Evolutionary conservation across 2,113 vertebrate genomes (phyloP).

Genomic region (Melanerpes formicivorus): DNA sequence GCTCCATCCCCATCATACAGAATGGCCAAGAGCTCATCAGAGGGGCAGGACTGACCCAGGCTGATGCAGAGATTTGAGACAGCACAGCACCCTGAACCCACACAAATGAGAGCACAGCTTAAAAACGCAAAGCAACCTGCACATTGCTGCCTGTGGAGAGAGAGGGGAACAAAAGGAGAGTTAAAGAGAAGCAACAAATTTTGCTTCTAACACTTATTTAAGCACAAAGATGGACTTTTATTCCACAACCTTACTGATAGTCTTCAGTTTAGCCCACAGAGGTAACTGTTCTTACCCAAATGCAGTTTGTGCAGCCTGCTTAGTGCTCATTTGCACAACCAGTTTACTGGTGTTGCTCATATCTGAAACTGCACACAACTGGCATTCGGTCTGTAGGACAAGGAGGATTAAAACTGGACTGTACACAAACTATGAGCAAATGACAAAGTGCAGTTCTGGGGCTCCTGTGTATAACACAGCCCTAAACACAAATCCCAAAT

Average conservation of each 20-base stretch:
- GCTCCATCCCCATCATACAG: fast-evolving
- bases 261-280: not conserved
- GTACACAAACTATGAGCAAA: not conserved
- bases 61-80: fast-evolving
- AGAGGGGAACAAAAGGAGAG: not conserved
- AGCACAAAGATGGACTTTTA: not conserved
- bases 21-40: not conserved
- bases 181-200: not conserved
- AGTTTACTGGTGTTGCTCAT: not conserved
- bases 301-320: not conserved
- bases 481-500: not conserved
- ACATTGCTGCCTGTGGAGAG: not conserved
- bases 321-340: not conserved
- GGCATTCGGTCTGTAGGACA: not conserved
- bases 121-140: not conserved
- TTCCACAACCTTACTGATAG: not conserved
- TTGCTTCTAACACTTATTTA: not conserved
- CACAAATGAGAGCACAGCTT: fast-evolving
- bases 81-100: not conserved
- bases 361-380: not conserved
- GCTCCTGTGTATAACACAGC: not conserved
- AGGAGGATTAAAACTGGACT: not conserved
- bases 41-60: not conserved
- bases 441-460: not conserved
- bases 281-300: not conserved